Evolutionary conservation across 2,888 invertebrate genomes (phyloP), one percentile per base, ranked within the genome.

Genomic region (Synergus japonicus): DNA sequence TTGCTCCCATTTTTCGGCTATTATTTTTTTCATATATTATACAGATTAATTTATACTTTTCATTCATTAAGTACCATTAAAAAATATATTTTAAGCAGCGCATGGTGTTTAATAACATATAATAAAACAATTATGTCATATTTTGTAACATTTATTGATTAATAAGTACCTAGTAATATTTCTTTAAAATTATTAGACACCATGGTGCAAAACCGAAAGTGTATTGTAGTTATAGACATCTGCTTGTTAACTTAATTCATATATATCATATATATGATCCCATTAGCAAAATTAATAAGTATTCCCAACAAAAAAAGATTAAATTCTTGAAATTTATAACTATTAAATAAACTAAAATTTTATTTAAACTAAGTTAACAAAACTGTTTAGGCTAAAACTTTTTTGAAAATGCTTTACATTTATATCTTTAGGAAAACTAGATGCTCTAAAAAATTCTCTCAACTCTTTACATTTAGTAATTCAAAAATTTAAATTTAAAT

Each of bases 211-310:
- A 67, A 67, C 67, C 67, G 0, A 22, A 54, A 49, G 73, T 73
- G 73, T 73, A 73, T 73, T 73, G 73, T 73, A 73, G 54, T 73
- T 73, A 54, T 15, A 54, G 29, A 54, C 49, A 73, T 18, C n/a
- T 13, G 64, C n/a, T 54, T 54, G 54, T 73, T 73, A 73, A 73
- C 73, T 54, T 73, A 73, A 73, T 73, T 54, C 46, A 5, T 37
- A 37, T 5, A 58, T 18, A 49, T 49, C 5, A 49, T 49, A 15
- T 46, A 46, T n/a, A 58, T 58, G 58, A 63, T 12, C 5, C n/a
- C 10, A n/a, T 29, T n/a, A 46, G 7, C 4, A 46, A 73, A 73
- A n/a, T 44, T 12, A 46, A 46, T 46, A 46, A 46, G 4, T 46
- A 18, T 18, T 13, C 29, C 22, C 2, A 13, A 22, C 8, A 58